A percentile compares a stretch with the other conserved stretches of the same genome.
Conservation (phyloP, 2,797 vertebrate species). For the Tenualosa thibaudeaui region DNA sequence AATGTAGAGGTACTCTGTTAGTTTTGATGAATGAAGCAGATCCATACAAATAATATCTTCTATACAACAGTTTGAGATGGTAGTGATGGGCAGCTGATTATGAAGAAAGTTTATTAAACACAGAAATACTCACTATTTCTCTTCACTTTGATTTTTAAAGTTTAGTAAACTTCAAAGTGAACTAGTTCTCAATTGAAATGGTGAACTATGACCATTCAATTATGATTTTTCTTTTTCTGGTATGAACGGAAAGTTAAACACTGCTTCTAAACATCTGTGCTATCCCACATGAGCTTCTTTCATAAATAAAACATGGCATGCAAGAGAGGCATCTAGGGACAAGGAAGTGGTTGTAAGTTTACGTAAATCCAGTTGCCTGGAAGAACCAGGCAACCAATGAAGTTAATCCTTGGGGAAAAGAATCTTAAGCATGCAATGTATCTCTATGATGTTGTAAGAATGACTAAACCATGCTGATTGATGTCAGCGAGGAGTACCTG, state of each 20-base stretch:
- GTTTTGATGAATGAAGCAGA: too few relatives aligned
- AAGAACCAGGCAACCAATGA: not conserved
- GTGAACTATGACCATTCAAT: too few relatives aligned
- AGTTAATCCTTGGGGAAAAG: not conserved
- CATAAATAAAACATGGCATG: not conserved
- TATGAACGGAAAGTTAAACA: not conserved
- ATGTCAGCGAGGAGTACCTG: slow-evolving; percentile 62
- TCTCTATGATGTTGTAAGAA: not conserved
- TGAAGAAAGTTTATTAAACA: too few relatives aligned
- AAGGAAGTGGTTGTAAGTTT: not conserved
- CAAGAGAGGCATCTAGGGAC: not conserved
- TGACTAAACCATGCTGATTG: not conserved
- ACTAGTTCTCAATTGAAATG: too few relatives aligned
- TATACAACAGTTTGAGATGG: too few relatives aligned
- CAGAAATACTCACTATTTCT: too few relatives aligned
- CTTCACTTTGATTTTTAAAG: too few relatives aligned
- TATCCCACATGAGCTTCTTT: not conserved
- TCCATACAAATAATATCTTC: too few relatives aligned
- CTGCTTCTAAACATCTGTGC: not conserved
- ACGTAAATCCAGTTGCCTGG: not conserved
- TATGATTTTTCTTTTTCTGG: too few relatives aligned
- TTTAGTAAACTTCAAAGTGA: too few relatives aligned
- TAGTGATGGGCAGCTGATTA: too few relatives aligned
- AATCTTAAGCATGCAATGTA: not conserved
- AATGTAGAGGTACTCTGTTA: too few relatives aligned